phyloP scores from a whole-genome alignment of 2,888 invertebrate species.

The Dasypolia templi region DNA sequence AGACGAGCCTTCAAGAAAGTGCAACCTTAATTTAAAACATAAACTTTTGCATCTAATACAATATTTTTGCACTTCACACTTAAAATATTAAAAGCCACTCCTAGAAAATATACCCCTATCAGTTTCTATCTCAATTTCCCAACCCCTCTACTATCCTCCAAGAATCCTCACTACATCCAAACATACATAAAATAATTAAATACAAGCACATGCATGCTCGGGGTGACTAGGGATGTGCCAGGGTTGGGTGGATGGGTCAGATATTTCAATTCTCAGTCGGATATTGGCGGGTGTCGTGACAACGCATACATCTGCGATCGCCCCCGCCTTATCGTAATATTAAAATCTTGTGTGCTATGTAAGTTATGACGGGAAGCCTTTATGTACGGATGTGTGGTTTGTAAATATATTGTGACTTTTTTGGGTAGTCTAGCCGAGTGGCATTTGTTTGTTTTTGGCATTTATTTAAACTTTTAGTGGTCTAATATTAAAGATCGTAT shows the following conservation, averaged over 20 bases:
- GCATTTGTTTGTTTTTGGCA: conserved; percentile 16
- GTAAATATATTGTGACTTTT: conserved; percentile 64
- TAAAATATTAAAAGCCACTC: neutral
- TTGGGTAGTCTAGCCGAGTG: conserved; percentile 32
- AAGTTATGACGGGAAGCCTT: conserved; percentile 77
- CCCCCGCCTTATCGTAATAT: conserved; percentile 84
- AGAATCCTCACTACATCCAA: conserved; percentile 22
- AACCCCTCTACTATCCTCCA: conserved; percentile 2
- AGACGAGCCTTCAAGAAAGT: neutral
- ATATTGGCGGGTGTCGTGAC: conserved; percentile 88
- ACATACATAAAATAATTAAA: conserved; percentile 58
- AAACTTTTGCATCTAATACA: neutral
- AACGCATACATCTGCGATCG: conserved; percentile 87
- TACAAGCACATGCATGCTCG: conserved; percentile 43
- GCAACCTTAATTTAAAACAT: neutral
- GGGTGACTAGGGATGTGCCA: conserved; percentile 36
- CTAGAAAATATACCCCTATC: neutral
- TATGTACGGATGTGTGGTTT: conserved; percentile 73
- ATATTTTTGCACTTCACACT: neutral
- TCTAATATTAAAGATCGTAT: neutral
- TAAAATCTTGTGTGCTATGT: conserved; percentile 84
- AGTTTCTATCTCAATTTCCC: conserved; percentile 29
- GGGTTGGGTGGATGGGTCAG: conserved; percentile 78
- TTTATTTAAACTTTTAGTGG: neutral
- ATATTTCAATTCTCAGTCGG: conserved; percentile 90